Percentiles rank a stretch among this genome's conserved stretches.
These are phyloP conservation scores for Agonopterix alstromeriana DNA, from an alignment of 2,888 invertebrate genomes.

Conservation along the genomic window DNA sequence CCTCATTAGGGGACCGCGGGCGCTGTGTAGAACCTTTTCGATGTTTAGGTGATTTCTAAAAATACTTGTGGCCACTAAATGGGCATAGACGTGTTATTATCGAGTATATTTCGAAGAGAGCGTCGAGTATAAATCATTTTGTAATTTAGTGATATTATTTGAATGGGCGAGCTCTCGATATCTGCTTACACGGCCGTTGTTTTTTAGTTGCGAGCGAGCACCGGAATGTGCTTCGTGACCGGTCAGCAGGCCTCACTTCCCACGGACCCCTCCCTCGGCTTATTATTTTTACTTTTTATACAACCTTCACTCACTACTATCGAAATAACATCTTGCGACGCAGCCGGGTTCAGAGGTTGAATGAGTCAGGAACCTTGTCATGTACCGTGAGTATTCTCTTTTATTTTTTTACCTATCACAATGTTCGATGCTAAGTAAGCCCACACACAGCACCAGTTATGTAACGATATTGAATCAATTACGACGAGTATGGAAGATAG, in stretches of 20 bases:
- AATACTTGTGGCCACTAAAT: too few relatives aligned
- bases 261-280: slow-evolving; percentile 22
- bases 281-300: slow-evolving; percentile 18
- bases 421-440: slow-evolving; percentile 20
- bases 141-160: slow-evolving; percentile 1
- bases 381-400: slow-evolving; percentile 9
- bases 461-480: slow-evolving; percentile 53
- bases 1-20: slow-evolving; percentile 46
- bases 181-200: too few relatives aligned
- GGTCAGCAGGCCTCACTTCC: slow-evolving; percentile 22
- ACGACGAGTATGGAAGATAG: slow-evolving; percentile 38
- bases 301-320: slow-evolving; percentile 12
- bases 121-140: too few relatives aligned
- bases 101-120: too few relatives aligned
- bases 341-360: slow-evolving; percentile 33
- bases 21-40: slow-evolving; percentile 15
- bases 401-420: slow-evolving; percentile 14
- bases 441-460: slow-evolving; percentile 45
- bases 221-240: slow-evolving; percentile 22
- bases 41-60: too few relatives aligned
- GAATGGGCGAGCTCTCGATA: background rate
- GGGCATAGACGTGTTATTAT: too few relatives aligned
- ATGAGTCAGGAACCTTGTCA: slow-evolving; percentile 29
- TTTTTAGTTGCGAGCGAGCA: background rate
- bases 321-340: slow-evolving; percentile 15